Evolutionary conservation across 23 tunicate species (phyloP), one percentile per base, ranked within the genome.

Genomic region (Styela clava): DNA sequence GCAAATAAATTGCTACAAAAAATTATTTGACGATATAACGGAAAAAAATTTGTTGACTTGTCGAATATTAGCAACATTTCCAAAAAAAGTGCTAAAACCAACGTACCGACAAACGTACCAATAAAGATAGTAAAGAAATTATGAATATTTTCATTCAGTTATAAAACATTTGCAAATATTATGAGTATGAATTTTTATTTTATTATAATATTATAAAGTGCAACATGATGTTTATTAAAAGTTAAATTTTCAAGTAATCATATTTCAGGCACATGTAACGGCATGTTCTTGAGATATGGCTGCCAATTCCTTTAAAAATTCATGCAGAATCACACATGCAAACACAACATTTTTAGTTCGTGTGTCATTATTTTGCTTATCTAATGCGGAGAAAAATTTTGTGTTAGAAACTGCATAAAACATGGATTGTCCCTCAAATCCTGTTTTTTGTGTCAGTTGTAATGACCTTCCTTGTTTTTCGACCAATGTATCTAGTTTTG

Each of bases 251-350:
- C n/a, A n/a, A n/a, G n/a, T n/a, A n/a, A n/a, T n/a, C n/a, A n/a
- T n/a, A n/a, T n/a, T 5, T 34, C 35, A 71, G 16, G 24, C 63
- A 69, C 62, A 36, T n/a, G 85, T 31, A 19, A 96, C 90, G 19
- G 99, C 97, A 62, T 96, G 99, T 82, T 96, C 99, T 80, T 96
- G 99, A 0, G 99, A 82, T 2, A 96, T 64, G 23, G 99, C 99
- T 1, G 99, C 97, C 0, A 96, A 72, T 61, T 96, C 99, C 71
- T 96, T 96, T 74, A 92, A 81, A 71, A 96, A 96, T 69, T 96
- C 99, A 26, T 87, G 62, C 19, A 96, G 79, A 5, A 96, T 85
- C 12, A 96, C 85, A 79, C 88, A 51, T 2, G 99, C 94, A 85
- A 85, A 96, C 51, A 96, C 92, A 24, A 90, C 99, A 74, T 96